Conservation (phyloP, 1,140 invertebrate species). For the Solen grandis region DNA sequence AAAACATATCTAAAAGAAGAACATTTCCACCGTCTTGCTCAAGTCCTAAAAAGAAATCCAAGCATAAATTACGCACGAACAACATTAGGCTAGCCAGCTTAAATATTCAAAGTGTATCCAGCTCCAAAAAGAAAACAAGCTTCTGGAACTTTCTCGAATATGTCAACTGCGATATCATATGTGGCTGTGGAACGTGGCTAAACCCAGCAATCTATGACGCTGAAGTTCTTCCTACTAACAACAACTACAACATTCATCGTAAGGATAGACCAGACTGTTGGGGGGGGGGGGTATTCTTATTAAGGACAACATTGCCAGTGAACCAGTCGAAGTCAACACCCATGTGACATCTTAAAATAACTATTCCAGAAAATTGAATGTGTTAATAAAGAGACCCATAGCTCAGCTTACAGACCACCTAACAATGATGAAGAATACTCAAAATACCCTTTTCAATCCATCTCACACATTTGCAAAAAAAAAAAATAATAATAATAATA, state of each 20-base stretch:
- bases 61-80: not conserved
- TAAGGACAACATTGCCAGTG: not conserved
- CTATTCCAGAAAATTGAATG: not conserved
- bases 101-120: too few relatives aligned
- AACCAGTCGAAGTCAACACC: not conserved
- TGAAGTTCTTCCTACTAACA: not conserved
- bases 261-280: constrained; percentile 2
- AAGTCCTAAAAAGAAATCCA: not conserved
- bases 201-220: not conserved
- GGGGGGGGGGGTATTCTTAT: not conserved
- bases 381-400: not conserved
- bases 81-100: not conserved
- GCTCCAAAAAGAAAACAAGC: not conserved
- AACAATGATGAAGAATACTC: constrained; percentile 6
- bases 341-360: constrained; percentile 18
- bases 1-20: too few relatives aligned
- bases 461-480: not conserved
- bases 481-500: too few relatives aligned
- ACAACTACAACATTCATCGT: not conserved
- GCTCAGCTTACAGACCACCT: not conserved
- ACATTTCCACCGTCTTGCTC: not conserved
- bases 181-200: too few relatives aligned
- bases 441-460: not conserved
- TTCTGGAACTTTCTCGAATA: not conserved
- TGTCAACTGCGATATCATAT: not conserved